phyloP scores from a whole-genome alignment of 2,797 vertebrate genomes.

The Pseudomugil tenellus region DNA sequence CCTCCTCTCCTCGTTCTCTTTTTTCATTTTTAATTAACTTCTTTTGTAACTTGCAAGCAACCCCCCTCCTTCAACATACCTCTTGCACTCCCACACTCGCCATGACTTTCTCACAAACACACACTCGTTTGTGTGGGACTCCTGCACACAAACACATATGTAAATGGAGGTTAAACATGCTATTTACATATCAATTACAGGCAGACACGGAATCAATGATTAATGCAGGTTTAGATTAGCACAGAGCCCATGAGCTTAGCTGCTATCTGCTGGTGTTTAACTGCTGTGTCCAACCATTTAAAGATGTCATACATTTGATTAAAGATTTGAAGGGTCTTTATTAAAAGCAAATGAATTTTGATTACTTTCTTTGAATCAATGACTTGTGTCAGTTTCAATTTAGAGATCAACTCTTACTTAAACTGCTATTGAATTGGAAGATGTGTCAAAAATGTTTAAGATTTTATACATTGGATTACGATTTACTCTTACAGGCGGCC shows the following conservation, averaged over 20 bases:
- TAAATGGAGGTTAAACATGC: slow-evolving; percentile 76
- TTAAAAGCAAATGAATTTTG: slow-evolving; percentile 39
- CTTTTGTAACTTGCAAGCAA: slow-evolving; percentile 77
- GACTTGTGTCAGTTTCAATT: slow-evolving; percentile 39
- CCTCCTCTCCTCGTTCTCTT: slow-evolving; percentile 40
- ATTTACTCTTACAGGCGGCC: not conserved
- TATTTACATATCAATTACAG: slow-evolving; percentile 83
- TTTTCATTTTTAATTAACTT: slow-evolving; percentile 83
- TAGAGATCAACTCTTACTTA: slow-evolving; percentile 23
- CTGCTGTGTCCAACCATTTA: slow-evolving; percentile 34
- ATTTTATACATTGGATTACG: slow-evolving; percentile 29
- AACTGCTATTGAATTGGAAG: slow-evolving; percentile 16
- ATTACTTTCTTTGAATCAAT: slow-evolving; percentile 40
- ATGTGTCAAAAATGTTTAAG: slow-evolving; percentile 28
- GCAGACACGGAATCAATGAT: slow-evolving; percentile 73
- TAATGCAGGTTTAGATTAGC: slow-evolving; percentile 69
- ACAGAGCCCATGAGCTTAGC: slow-evolving; percentile 36
- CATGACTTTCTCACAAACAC: slow-evolving; percentile 37
- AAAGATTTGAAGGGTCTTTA: slow-evolving; percentile 48
- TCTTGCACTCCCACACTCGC: slow-evolving; percentile 66
- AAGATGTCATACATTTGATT: slow-evolving; percentile 53
- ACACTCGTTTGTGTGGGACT: slow-evolving; percentile 25
- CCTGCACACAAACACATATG: slow-evolving; percentile 42
- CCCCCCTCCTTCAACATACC: slow-evolving; percentile 59
- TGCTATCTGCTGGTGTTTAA: slow-evolving; percentile 53